phyloP scores from a whole-genome alignment of 2,113 vertebrate genomes.

The Chlorodrepanis virens region DNA sequence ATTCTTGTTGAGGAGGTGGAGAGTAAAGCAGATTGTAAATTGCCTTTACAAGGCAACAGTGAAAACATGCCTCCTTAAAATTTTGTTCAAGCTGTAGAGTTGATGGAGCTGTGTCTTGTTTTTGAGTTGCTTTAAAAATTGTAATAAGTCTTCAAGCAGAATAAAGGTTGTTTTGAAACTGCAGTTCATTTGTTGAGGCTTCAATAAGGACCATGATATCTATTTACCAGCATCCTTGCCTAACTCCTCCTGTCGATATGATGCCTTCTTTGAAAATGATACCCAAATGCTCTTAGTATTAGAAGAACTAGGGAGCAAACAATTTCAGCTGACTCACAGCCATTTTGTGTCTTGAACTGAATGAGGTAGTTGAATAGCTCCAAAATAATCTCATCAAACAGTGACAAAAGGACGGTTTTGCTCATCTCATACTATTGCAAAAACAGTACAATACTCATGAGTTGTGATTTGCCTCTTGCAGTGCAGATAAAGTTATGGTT shows the following conservation, averaged over 20 bases:
- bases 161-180: conserved; percentile 85
- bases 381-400: background rate
- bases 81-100: conserved; percentile 76
- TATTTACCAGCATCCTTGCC: background rate
- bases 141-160: conserved; percentile 83
- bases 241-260: background rate
- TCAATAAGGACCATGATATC: background rate
- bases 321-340: background rate
- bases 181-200: background rate
- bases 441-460: background rate
- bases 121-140: conserved; percentile 83
- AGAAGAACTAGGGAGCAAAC: background rate
- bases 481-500: background rate
- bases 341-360: background rate
- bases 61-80: conserved; percentile 76
- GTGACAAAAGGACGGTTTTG: background rate
- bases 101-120: conserved; percentile 78
- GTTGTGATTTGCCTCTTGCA: background rate
- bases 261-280: background rate
- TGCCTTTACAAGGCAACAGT: conserved; percentile 78
- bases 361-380: background rate
- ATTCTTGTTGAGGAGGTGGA: conserved; percentile 72
- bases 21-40: conserved; percentile 68
- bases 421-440: background rate
- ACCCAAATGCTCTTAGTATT: background rate